These are phyloP conservation scores for Solenopsis fugax DNA, from an alignment of 1,140 invertebrate genomes.

Conservation along the genomic window DNA sequence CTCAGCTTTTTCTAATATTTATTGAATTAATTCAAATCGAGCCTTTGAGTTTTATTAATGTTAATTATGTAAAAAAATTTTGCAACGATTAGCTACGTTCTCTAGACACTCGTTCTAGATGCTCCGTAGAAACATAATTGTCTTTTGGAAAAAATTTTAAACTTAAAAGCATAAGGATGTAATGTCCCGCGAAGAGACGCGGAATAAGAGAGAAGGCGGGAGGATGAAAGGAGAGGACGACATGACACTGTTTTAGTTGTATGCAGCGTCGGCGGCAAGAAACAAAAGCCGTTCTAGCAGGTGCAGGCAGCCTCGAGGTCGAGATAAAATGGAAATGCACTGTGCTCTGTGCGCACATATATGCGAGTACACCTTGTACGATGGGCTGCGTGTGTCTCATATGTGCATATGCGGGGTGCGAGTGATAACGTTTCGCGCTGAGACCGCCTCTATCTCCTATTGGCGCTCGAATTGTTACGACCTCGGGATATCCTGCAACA, in stretches of 20 bases:
- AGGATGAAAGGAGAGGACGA: conserved; percentile 15
- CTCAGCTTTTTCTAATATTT: no score
- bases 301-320: conserved; percentile 50
- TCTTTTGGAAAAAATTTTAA: background rate
- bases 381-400: conserved; percentile 24
- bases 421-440: conserved; percentile 53
- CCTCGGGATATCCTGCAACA: conserved; percentile 49
- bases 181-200: background rate
- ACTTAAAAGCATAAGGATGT: conserved; percentile 15
- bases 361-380: conserved; percentile 33
- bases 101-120: no score
- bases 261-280: conserved; percentile 74
- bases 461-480: conserved; percentile 57
- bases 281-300: conserved; percentile 75
- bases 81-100: no score
- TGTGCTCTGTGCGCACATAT: conserved; percentile 20
- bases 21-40: no score
- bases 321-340: conserved; percentile 79
- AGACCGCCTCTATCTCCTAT: conserved; percentile 31
- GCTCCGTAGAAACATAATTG: background rate
- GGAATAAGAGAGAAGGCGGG: background rate
- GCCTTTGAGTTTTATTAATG: no score
- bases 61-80: no score
- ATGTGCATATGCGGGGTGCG: conserved; percentile 34
- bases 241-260: conserved; percentile 44